Base-by-base conservation (phyloP, 2,113 vertebrate species). In the Rhagologus leucostigma region DNA sequence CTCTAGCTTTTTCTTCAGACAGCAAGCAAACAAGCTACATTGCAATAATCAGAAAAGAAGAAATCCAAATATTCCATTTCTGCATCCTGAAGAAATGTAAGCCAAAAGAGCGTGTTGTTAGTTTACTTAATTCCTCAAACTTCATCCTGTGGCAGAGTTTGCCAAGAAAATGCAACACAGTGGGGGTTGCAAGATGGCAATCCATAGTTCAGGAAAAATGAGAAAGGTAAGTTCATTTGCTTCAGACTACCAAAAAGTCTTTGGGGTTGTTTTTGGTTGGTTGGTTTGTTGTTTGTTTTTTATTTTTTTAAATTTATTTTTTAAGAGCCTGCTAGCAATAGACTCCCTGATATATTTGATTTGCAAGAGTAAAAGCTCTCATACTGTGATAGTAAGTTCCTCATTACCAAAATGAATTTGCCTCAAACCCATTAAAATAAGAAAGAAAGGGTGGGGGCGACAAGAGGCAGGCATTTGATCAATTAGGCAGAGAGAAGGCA, bases 81-180 rank as follows among this genome's bases (percentile, higher is more conserved):
- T 44, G 3, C 17, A 32, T 4, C 10, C 44, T 60, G 65, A 35
- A 71, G 30, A 84, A 41, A 60, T 4, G 21, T 55, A 73, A 93
- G 22, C 10, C 16, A 56, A 65, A 89, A 32, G 10, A 69, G 0
- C 0, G 0, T 37, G 7, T 30, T 75, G 21, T 41, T 70, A 46
- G 17, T 42, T 77, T 35, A 73, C 5, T 56, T 52, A 59, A 74
- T n/a, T 44, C 19, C 35, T 84, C 50, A 77, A n/a, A n/a, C 27
- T 70, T 81, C 42, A 33, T 32, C 23, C 2, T 30, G 11, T 35
- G 52, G 5, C 26, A 64, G 56, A 47, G 32, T 62, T 86, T 50
- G 32, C 50, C 63, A 63, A 29, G 35, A 87, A 90, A 88, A 67
- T 16, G 14, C 8, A 71, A 41, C 13, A 15, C 9, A 73, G 10